Base-by-base conservation (phyloP, 2,797 vertebrate genomes). In the Oreortyx pictus region DNA sequence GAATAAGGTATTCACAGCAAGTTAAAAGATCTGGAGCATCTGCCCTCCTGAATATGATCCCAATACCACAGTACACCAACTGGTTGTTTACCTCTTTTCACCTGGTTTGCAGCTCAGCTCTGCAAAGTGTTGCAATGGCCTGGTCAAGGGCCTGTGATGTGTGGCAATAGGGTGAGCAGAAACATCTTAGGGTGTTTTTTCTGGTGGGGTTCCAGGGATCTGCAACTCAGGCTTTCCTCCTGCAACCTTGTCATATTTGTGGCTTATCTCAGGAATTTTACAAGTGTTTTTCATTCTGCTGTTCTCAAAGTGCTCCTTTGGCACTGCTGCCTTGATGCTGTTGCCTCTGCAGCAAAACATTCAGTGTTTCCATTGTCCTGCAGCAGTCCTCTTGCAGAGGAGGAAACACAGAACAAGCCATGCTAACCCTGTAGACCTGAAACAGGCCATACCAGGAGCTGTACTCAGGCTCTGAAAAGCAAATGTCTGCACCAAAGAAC, bases 211-310 rank as follows among this genome's bases (percentile, higher is more conserved):
- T 44, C n/a, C 43, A 7, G 19, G 16, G 49, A 81, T 56, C 24
- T 41, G 50, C 37, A 72, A 70, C 50, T 33, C 70, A 81, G 64
- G 10, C 11, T 82, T 93, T 71, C 33, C 44, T 88, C 78, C 31
- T 2, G 2, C 0, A 2, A 16, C 13, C 43, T 83, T 39, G 9
- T 86, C 64, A 39, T 84, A 76, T 60, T 67, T 94, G 88, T 86
- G 71, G 60, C 65, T 93, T 92, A 88, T 93, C 83, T 96, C 44
- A 61, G 86, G 94, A 91, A 93, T 92, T 89, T 77, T 64, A 71
- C 4, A 86, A 95, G 74, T 92, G 82, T 65, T 95, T 94, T 94
- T 86, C 74, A 60, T 87, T 71, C 60, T 46, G 0, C 60, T 70
- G 24, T 66, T 93, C 66, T 71, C 44, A 39, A 64, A 92, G 18